Percentiles rank a stretch among this genome's conserved stretches.
Evolutionary conservation across 2,113 vertebrate genomes (phyloP).

Genomic region (Hyperoodon ampullatus): DNA sequence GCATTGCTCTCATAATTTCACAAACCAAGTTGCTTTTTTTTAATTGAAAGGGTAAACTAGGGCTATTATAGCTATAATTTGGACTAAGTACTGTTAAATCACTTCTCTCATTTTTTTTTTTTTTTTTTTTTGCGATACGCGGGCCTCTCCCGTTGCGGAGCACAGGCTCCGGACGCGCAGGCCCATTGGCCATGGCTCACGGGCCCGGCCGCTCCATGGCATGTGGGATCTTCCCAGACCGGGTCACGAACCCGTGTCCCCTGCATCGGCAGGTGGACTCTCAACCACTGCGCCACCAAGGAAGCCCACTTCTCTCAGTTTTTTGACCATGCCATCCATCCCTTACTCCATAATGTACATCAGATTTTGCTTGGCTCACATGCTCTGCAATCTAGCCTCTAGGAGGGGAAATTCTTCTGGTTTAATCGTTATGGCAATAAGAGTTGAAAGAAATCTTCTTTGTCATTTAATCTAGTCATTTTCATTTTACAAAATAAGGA

Average conservation of each 20-base stretch:
- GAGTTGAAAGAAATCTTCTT: conserved; percentile 14
- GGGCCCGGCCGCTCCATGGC: too few species aligned
- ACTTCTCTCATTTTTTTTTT: background rate
- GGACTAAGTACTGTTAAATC: background rate
- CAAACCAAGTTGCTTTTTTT: conserved; percentile 2
- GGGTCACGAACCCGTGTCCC: too few species aligned
- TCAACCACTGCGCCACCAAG: too few species aligned
- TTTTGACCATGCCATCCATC: background rate
- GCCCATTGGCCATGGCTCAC: too few species aligned
- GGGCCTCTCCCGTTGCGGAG: too few species aligned
- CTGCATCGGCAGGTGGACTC: too few species aligned
- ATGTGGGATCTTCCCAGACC: too few species aligned
- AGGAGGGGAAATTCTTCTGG: background rate
- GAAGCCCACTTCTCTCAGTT: background rate
- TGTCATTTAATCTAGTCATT: conserved; percentile 35
- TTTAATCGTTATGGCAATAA: conserved; percentile 16
- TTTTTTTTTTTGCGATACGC: too few species aligned
- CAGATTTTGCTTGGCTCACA: background rate
- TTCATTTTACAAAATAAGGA: conserved; percentile 45
- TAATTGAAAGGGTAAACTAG: background rate
- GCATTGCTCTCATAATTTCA: background rate
- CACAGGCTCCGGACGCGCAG: too few species aligned
- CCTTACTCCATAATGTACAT: background rate
- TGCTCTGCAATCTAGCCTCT: background rate
- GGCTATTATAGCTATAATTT: background rate